Base-by-base conservation (phyloP, 1,140 invertebrate genomes). In the Plutomurus gul region DNA sequence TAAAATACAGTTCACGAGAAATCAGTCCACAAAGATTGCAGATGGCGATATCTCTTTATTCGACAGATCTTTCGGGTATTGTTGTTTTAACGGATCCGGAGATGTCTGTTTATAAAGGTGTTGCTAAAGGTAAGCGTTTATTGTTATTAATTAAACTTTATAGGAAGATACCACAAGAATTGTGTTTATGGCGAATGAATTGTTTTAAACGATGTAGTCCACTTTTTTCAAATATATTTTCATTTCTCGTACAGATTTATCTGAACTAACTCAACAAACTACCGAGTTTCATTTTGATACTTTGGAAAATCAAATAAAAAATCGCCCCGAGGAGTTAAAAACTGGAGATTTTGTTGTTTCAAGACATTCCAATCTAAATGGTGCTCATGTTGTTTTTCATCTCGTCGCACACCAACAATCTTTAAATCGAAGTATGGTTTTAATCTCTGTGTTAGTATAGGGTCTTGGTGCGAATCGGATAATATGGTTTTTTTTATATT, bases 281-380 rank as follows among this genome's bases (percentile, higher is more conserved):
- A 92, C 92, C 22, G 96, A 98, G 87, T 95, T 97, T 85, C 96
- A 98, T 88, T 97, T 98, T 88, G 89, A 92, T 1, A 89, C 92
- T 84, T 89, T 96, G 56, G 95, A 97, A 80, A 90, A 92, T 78
- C 97, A 99, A 88, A 86, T 99, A 47, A 90, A 94, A 84, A 90
- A 84, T 80, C 82, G 83, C 27, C 84, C 75, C 16, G 76, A 84
- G 37, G 88, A 89, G 76, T 86, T 94, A 65, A 91, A 93, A 86
- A 90, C 93, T 0, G 97, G 97, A 4, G 97, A 99, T 88, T 93
- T 98, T 84, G 97, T 95, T 86, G 91, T 98, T 10, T 98, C 96
- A 4, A 91, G 92, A 80, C 97, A 99, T 91, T 98, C 96, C 71
- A 99, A 99, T 90, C 89, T 99, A 75, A 91, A 95, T 10, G 94